Evolutionary conservation across 1,140 invertebrate species (phyloP), one percentile per base, ranked within the genome.

Genomic region (Drosophila oshimai): DNA sequence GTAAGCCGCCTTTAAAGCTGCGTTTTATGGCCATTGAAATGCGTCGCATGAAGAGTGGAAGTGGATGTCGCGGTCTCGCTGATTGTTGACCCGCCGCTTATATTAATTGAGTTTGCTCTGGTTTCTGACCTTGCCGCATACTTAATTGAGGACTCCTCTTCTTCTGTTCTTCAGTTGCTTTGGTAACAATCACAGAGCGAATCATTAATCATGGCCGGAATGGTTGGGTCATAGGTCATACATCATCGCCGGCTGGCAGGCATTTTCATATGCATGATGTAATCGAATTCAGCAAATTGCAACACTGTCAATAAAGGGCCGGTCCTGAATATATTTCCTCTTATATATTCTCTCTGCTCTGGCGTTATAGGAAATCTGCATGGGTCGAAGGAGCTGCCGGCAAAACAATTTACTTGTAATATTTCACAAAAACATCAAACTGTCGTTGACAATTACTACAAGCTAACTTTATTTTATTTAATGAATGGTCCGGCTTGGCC

Each of bases 391-490:
- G 57, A 33, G 47, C 18, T 22, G 36, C 22, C 34, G 45, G 70
- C 51, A 70, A 64, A 84, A 74, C 81, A 87, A 87, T 87, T 87
- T 87, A 71, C 83, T 70, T 57, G 62, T 67, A 88, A 87, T 87
- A 87, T 88, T 87, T 87, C 77, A 87, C 58, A 88, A 54, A 74
- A 77, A 80, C 81, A 77, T 87, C 81, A 88, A 87, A 81, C 81
- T 88, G 81, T 81, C 81, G 74, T 88, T 88, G 81, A 87, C 81
- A 87, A 87, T 87, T 87, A 87, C 83, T 71, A 67, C 73, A 88
- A 68, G 49, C 54, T 70, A 70, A 69, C 79, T 80, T 87, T 77
- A 81, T 81, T 88, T 77, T 88, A 77, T 87, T 87, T 87, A 88
- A 87, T 87, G 81, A 87, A 88, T 88, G 58, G 39, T 78, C 64